Evolutionary conservation across 2,113 vertebrate species (phyloP).

Genomic region (Anhinga anhinga): DNA sequence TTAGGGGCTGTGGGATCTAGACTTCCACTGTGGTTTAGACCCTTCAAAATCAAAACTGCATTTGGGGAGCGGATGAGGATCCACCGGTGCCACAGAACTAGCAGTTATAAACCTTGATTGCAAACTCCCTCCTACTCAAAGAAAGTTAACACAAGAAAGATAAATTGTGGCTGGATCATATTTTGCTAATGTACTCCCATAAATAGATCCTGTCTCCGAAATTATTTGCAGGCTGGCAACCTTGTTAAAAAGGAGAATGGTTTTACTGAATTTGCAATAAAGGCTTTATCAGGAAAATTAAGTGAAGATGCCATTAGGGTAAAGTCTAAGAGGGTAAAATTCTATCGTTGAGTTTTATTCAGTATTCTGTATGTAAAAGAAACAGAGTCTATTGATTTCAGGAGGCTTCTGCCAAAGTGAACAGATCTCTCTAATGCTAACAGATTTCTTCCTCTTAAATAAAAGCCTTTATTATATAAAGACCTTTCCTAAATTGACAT

Average conservation of each 20-base stretch:
- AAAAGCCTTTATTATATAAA: background rate
- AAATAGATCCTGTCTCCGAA: background rate
- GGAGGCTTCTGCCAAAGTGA: background rate
- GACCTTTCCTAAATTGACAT: background rate
- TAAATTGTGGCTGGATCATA: background rate
- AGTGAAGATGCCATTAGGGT: background rate
- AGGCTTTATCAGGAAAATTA: background rate
- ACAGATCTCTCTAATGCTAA: background rate
- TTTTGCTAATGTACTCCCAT: background rate
- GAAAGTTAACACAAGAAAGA: background rate
- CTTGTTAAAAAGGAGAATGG: background rate
- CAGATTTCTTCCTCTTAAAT: background rate
- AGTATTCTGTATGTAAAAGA: background rate
- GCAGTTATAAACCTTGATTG: background rate
- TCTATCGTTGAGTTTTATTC: background rate
- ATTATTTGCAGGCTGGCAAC: background rate
- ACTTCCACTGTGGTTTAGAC: background rate
- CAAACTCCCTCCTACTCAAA: background rate
- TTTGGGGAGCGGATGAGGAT: background rate
- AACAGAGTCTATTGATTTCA: background rate
- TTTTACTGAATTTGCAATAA: background rate
- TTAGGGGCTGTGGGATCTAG: background rate
- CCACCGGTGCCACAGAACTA: background rate
- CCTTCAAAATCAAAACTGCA: background rate
- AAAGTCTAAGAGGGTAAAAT: background rate